Conservation (phyloP, 2,113 vertebrate species). For the Elgaria multicarinata region DNA sequence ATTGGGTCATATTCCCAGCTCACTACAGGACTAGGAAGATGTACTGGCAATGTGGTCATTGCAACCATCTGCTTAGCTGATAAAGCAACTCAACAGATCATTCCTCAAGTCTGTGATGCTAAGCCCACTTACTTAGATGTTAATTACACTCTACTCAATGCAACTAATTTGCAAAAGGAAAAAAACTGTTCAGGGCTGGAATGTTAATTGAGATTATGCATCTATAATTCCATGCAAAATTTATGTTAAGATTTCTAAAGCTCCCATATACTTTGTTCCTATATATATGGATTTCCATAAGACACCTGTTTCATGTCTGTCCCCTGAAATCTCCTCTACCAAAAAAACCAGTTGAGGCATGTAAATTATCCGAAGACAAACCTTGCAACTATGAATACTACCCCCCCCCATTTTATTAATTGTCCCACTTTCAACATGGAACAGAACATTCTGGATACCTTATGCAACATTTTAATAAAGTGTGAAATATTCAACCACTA, state of each 20-base stretch:
- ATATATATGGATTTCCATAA: conserved; percentile 43
- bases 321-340: conserved; percentile 70
- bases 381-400: conserved; percentile 63
- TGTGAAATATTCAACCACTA: conserved; percentile 73
- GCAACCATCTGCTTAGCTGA: neutral
- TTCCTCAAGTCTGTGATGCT: neutral
- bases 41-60: neutral
- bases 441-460: conserved; percentile 58
- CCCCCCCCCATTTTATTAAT: conserved; percentile 82
- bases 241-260: neutral
- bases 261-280: conserved; percentile 22
- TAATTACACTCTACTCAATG: neutral
- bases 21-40: neutral
- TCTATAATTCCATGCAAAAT: neutral
- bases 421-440: conserved; percentile 74
- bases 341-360: conserved; percentile 61
- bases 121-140: neutral
- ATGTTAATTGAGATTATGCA: neutral
- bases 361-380: conserved; percentile 64
- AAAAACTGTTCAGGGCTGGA: neutral
- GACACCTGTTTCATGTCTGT: neutral
- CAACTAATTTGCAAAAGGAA: neutral
- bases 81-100: neutral
- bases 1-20: neutral
- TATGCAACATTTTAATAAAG: conserved; percentile 77